These are phyloP conservation scores for Lissonota sp. DNA, from an alignment of 2,888 invertebrate genomes.

Conservation along the genomic window DNA sequence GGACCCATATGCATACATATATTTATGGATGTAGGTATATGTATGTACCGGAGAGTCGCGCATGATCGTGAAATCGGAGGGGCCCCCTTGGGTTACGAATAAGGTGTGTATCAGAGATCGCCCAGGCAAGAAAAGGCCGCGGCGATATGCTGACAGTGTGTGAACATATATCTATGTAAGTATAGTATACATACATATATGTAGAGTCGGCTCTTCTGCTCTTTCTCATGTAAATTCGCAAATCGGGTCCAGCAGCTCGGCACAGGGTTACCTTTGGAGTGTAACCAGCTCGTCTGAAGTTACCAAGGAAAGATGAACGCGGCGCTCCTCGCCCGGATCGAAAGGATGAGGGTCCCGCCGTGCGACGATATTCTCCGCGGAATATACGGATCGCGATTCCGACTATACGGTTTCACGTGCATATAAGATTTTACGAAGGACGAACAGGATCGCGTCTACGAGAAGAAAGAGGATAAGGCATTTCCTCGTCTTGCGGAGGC, in stretches of 20 bases:
- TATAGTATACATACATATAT: too few species aligned
- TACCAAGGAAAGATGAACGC: conserved; percentile 65
- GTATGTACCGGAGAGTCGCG: conserved; percentile 37
- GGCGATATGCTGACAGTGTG: not conserved
- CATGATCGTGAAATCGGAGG: conserved; percentile 73
- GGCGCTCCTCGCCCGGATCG: not conserved
- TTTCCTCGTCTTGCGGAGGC: conserved; percentile 21
- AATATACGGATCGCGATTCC: conserved; percentile 52
- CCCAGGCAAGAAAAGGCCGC: conserved; percentile 39
- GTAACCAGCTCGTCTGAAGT: conserved; percentile 66
- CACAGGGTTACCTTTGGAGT: conserved; percentile 50
- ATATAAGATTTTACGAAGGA: conserved; percentile 69
- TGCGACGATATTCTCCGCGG: conserved; percentile 25
- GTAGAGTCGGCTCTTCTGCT: conserved; percentile 41
- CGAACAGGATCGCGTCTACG: conserved; percentile 36
- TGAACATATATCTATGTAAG: too few species aligned
- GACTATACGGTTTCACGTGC: conserved; percentile 69
- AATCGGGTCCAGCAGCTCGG: conserved; percentile 54
- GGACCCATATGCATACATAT: conserved; percentile 42
- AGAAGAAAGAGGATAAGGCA: conserved; percentile 40
- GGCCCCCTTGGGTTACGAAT: conserved; percentile 47
- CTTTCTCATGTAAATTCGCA: conserved; percentile 68
- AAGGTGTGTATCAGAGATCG: conserved; percentile 50
- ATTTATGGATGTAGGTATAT: conserved; percentile 1
- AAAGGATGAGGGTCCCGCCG: conserved; percentile 40